Conservation (phyloP, 1,140 invertebrate species). For the Drosophila funebris region DNA sequence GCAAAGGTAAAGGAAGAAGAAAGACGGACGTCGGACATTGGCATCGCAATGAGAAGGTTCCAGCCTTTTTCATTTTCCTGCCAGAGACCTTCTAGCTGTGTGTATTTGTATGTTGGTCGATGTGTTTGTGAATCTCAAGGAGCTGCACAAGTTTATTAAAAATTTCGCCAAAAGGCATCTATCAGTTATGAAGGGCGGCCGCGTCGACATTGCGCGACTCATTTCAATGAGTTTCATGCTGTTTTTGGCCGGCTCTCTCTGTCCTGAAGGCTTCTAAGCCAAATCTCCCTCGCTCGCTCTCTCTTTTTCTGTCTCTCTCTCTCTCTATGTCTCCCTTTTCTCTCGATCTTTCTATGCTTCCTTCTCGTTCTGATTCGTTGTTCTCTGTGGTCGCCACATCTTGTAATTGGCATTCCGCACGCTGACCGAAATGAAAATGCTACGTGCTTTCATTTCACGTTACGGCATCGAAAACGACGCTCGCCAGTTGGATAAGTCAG, state of each 20-base stretch:
- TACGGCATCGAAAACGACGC: slow-evolving; percentile 7
- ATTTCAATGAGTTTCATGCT: slow-evolving; percentile 72
- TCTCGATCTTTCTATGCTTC: neutral
- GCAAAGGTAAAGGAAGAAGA: slow-evolving; percentile 3
- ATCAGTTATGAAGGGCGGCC: slow-evolving; percentile 62
- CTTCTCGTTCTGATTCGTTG: neutral
- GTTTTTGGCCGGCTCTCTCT: slow-evolving; percentile 4
- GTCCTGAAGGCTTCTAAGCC: neutral
- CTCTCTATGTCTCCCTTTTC: slow-evolving; percentile 1
- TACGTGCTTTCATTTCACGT: slow-evolving; percentile 81
- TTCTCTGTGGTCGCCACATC: slow-evolving; percentile 50
- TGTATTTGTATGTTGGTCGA: neutral
- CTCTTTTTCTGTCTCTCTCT: neutral
- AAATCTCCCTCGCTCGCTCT: neutral
- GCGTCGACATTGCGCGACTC: slow-evolving; percentile 59
- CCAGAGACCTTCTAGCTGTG: slow-evolving; percentile 9
- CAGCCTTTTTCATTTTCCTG: slow-evolving; percentile 3
- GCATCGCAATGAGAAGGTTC: neutral
- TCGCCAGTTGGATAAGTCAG: slow-evolving; percentile 59
- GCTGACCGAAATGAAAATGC: slow-evolving; percentile 81
- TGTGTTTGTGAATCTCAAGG: slow-evolving; percentile 12
- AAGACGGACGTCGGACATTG: too few species aligned
- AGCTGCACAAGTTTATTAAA: slow-evolving; percentile 68
- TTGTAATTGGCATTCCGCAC: slow-evolving; percentile 81
- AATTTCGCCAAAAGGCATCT: slow-evolving; percentile 72